Evolutionary conservation across 1,140 invertebrate species (phyloP).

Genomic region (Aradophagus sp.): DNA sequence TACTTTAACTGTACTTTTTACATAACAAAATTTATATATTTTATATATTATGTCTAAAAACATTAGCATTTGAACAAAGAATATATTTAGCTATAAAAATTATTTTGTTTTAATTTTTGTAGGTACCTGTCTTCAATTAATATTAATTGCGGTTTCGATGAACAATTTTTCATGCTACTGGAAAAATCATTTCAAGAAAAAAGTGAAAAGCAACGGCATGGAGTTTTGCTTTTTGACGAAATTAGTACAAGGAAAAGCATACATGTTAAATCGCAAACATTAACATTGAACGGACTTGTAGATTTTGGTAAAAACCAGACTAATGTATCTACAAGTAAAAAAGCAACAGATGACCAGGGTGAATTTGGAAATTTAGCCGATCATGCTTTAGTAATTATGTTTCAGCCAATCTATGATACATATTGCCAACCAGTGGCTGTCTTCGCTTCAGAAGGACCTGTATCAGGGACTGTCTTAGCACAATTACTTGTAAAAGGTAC

Average conservation of each 20-base stretch:
- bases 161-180: slow-evolving; percentile 8
- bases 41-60: too few species aligned
- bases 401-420: slow-evolving; percentile 16
- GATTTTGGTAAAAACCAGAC: slow-evolving; percentile 10
- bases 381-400: slow-evolving; percentile 28
- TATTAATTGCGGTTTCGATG: slow-evolving; percentile 8
- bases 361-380: slow-evolving; percentile 5
- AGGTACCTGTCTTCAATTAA: slow-evolving; percentile 8
- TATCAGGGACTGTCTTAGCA: background rate
- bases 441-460: slow-evolving; percentile 27
- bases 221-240: slow-evolving; percentile 15
- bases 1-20: too few species aligned
- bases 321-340: too few species aligned
- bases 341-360: too few species aligned
- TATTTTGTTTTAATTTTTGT: slow-evolving; percentile 12
- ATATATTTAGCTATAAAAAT: background rate
- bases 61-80: too few species aligned
- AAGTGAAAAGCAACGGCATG: slow-evolving; percentile 6
- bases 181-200: background rate
- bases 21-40: too few species aligned
- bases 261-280: slow-evolving; percentile 6
- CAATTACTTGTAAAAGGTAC: slow-evolving; percentile 8
- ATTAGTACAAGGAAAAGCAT: slow-evolving; percentile 7
- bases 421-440: slow-evolving; percentile 23
- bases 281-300: slow-evolving; percentile 7